Conservation (phyloP, 2,113 vertebrate genomes). For the Pituophis catenifer region DNA sequence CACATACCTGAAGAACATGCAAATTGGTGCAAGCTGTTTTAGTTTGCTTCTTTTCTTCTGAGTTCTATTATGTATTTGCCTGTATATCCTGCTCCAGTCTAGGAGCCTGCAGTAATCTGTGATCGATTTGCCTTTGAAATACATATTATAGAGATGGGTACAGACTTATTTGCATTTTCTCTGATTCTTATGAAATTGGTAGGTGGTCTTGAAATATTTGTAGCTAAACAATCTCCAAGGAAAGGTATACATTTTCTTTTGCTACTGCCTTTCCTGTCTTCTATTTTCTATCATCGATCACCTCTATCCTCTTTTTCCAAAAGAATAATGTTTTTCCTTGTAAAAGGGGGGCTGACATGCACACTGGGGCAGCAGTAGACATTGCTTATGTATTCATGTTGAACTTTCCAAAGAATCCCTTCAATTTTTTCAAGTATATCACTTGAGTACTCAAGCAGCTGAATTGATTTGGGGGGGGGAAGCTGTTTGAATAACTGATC, state of each 20-base stretch:
- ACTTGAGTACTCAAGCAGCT: not conserved
- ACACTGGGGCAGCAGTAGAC: not conserved
- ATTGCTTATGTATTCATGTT: not conserved
- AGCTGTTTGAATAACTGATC: not conserved
- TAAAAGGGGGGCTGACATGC: no score
- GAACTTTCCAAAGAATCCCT: not conserved
- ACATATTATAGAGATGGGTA: not conserved
- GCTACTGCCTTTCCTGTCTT: not conserved
- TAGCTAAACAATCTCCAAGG: not conserved
- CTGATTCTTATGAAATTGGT: not conserved
- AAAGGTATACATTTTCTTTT: not conserved
- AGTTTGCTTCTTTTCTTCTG: not conserved
- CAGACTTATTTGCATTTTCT: not conserved
- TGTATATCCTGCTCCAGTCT: not conserved
- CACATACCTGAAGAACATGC: not conserved
- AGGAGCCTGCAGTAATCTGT: not conserved
- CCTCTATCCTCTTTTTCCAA: not conserved
- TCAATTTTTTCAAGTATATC: not conserved
- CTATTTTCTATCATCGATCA: not conserved
- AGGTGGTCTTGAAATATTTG: not conserved
- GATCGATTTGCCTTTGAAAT: not conserved
- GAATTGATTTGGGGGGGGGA: not conserved
- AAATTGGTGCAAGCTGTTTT: not conserved
- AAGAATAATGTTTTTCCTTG: not conserved
- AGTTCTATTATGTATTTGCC: not conserved